These are phyloP conservation scores for Stenoptilia bipunctidactyla DNA, from an alignment of 2,888 invertebrate species.

Conservation along the genomic window DNA sequence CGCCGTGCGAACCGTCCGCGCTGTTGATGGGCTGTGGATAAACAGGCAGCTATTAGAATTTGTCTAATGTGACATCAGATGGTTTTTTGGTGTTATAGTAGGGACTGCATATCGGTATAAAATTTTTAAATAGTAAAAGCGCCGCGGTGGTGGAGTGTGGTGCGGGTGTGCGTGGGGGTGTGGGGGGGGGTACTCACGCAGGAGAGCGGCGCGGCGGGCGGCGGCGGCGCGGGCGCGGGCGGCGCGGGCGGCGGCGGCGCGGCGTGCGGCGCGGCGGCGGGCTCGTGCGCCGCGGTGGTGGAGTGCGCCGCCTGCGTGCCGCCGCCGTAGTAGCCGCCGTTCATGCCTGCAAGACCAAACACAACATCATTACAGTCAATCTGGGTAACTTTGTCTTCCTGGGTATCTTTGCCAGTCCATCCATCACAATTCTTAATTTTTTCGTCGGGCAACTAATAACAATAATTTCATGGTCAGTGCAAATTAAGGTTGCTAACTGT, in stretches of 20 bases:
- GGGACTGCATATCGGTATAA: too few species aligned
- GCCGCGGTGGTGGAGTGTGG: neutral
- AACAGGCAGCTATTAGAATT: neutral
- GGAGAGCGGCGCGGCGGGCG: conserved; percentile 34
- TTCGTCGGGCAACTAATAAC: too few species aligned
- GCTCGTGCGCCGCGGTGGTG: conserved; percentile 75
- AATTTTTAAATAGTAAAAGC: neutral
- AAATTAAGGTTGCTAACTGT: too few species aligned
- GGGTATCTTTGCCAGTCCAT: too few species aligned
- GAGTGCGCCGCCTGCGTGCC: conserved; percentile 89
- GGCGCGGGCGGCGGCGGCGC: conserved; percentile 24
- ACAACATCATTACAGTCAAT: too few species aligned
- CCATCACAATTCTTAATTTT: too few species aligned
- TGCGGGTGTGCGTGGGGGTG: conserved; percentile 5
- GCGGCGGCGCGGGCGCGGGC: conserved; percentile 46
- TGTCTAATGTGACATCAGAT: too few species aligned
- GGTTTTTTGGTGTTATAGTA: too few species aligned
- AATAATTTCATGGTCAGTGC: too few species aligned
- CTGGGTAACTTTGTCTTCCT: too few species aligned
- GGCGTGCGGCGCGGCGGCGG: conserved; percentile 36
- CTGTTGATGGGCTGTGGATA: conserved; percentile 88
- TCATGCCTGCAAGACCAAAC: conserved; percentile 60
- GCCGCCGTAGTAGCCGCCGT: conserved; percentile 79
- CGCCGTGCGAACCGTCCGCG: conserved; percentile 60
- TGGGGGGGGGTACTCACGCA: conserved; percentile 32